Evolutionary conservation across 1,140 invertebrate genomes (phyloP).

Genomic region (Argopecten irradians): DNA sequence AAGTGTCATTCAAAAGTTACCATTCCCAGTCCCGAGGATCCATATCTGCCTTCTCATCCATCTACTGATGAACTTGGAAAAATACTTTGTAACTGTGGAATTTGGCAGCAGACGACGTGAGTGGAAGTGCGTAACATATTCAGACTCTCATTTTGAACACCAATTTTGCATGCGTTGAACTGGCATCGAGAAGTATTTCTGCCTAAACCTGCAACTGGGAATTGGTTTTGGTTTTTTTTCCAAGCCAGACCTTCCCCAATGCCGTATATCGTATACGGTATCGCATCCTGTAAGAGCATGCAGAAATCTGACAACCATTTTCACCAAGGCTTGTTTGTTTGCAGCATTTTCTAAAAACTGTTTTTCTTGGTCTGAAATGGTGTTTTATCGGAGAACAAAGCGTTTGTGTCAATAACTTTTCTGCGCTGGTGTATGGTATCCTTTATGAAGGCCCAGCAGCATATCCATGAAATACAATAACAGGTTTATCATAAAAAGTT

Average conservation of each 20-base stretch:
- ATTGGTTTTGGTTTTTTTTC: slow-evolving; percentile 25
- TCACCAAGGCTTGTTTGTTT: slow-evolving; percentile 31
- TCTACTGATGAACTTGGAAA: slow-evolving; percentile 41
- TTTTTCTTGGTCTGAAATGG: slow-evolving; percentile 30
- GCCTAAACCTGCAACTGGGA: slow-evolving; percentile 25
- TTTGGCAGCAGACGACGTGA: slow-evolving; percentile 36
- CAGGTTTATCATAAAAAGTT: not conserved
- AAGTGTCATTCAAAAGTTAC: slow-evolving; percentile 28
- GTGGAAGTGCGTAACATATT: slow-evolving; percentile 38
- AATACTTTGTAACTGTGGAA: slow-evolving; percentile 36
- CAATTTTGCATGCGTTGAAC: not conserved
- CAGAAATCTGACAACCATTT: too few species aligned
- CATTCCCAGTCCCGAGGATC: slow-evolving; percentile 50
- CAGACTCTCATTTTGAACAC: not conserved
- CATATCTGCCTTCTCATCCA: not conserved
- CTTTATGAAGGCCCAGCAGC: slow-evolving; percentile 19
- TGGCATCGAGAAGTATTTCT: not conserved
- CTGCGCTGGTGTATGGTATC: not conserved
- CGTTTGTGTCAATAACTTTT: slow-evolving; percentile 25
- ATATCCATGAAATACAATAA: not conserved
- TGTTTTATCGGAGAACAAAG: not conserved
- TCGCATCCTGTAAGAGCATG: slow-evolving; percentile 54
- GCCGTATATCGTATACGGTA: slow-evolving; percentile 45
- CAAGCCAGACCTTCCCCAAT: slow-evolving; percentile 38
- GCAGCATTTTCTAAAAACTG: not conserved